Evolutionary conservation across 2,797 vertebrate genomes (phyloP).

Genomic region (Tamandua tetradactyla): DNA sequence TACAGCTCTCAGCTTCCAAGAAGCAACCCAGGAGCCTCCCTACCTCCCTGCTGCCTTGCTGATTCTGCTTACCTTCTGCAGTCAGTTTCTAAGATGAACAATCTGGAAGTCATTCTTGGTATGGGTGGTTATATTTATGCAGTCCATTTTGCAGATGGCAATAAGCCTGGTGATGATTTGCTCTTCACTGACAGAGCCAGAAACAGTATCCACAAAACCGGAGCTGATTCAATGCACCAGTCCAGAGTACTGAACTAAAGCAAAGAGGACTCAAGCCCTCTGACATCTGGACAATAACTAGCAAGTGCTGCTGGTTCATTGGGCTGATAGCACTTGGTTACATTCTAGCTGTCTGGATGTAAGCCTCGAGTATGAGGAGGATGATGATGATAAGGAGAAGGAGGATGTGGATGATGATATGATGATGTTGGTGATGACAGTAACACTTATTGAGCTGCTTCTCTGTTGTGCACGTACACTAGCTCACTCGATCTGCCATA

Average conservation of each 20-base stretch:
- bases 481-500: background rate
- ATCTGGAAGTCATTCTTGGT: background rate
- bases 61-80: background rate
- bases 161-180: background rate
- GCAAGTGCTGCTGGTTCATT: background rate
- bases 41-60: background rate
- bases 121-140: background rate
- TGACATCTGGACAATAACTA: background rate
- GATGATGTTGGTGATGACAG: no score
- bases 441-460: background rate
- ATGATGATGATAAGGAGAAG: no score
- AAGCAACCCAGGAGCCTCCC: constrained; percentile 5
- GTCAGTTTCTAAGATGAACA: background rate
- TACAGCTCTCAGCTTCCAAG: constrained; percentile 38
- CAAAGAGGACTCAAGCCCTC: background rate
- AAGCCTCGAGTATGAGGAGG: background rate
- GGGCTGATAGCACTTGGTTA: background rate
- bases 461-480: background rate
- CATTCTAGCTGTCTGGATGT: background rate
- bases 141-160: constrained; percentile 42
- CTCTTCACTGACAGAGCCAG: background rate
- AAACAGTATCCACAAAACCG: background rate
- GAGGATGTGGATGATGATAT: background rate
- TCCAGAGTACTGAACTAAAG: background rate
- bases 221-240: background rate